Base-by-base conservation (phyloP, 2,797 vertebrate species). In the Gymnocypris eckloni region DNA sequence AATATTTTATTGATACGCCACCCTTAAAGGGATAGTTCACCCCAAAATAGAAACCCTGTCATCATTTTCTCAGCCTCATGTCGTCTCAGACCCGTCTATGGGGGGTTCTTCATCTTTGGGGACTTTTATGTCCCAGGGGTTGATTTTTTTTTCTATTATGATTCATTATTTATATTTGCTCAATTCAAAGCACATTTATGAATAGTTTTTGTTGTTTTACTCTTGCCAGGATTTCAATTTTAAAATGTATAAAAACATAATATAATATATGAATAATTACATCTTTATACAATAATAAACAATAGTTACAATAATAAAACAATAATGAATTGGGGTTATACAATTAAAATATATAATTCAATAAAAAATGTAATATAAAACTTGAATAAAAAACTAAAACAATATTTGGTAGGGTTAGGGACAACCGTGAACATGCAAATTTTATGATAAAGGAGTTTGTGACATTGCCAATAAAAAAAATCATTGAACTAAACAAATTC, bases 21-120 rank as follows among this genome's bases (percentile, higher is more conserved):
- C 37, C 22, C 76, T 79, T 79, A 61, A 61, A 79, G 54, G 76
- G 39, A 61, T 43, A 43, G 67, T 52, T 33, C 52, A 61, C 9
- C 54, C 22, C 16, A 80, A 41, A 75, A 45, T 15, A 28, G 25
- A 64, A 79, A 76, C 73, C 59, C 18, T 79, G 59, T 69, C 18
- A 79, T 56, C 43, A 13, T 59, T 78, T 9, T 25, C 75, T 78
- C 33, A 59, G 6, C 37, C 37, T n/a, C 20, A 56, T 59, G 12
- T 39, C 1, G 0, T 75, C 28, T 75, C 2, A 75, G 45, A 75
- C 72, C 16, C 1, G 2, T 50, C 15, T 28, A 10, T 50, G 6
- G n/a, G 13, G 9, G 13, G 13, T 52, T 11, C 15, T 50, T 75
- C 16, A 50, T 28, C n/a, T 45, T 25, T 72, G n/a, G 43, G 43